Conservation (phyloP, 2,797 vertebrate genomes). For the Apodemus agrarius region DNA sequence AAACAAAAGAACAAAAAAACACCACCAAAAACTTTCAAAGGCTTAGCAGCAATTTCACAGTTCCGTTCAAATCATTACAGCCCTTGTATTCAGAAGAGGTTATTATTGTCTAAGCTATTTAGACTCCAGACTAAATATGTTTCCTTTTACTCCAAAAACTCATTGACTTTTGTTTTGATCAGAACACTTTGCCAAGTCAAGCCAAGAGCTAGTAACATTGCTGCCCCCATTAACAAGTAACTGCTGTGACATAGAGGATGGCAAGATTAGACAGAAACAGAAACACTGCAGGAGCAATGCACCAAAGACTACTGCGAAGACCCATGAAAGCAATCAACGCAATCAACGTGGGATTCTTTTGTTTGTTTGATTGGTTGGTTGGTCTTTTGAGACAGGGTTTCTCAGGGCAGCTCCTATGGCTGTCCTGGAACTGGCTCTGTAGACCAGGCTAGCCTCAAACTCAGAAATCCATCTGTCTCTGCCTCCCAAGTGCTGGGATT, state of each 20-base stretch:
- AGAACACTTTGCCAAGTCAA: constrained; percentile 43
- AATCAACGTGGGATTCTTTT: background rate
- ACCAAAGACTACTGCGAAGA: constrained; percentile 2
- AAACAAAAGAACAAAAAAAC: background rate
- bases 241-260: background rate
- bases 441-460: too few relatives aligned
- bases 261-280: constrained; percentile 25
- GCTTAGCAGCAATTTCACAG: background rate
- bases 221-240: background rate
- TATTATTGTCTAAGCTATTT: background rate
- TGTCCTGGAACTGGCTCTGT: too few relatives aligned
- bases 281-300: background rate
- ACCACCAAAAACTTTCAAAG: constrained; percentile 11
- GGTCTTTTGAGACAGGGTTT: too few relatives aligned
- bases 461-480: too few relatives aligned
- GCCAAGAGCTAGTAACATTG: background rate
- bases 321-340: constrained; percentile 37
- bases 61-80: background rate
- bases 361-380: too few relatives aligned
- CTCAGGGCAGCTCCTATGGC: too few relatives aligned
- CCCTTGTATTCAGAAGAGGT: background rate
- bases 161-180: constrained; percentile 33
- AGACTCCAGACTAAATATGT: constrained; percentile 6
- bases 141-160: constrained; percentile 32
- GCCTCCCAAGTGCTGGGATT: too few relatives aligned